Percentiles rank a stretch among this genome's conserved stretches.
Conservation (phyloP, 2,113 vertebrate genomes). For the Synodontis membranacea region DNA sequence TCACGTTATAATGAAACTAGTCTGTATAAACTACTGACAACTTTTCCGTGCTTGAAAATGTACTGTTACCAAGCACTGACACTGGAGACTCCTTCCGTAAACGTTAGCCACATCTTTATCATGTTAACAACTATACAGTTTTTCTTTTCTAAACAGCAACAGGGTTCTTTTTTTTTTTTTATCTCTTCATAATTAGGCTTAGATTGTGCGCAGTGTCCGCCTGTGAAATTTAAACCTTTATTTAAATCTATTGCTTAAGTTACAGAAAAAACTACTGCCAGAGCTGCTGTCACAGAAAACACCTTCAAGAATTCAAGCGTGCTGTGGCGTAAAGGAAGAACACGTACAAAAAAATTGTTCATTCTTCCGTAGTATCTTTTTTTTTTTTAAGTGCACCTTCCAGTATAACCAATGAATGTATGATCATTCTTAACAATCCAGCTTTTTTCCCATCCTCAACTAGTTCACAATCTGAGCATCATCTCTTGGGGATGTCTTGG, state of each 20-base stretch:
- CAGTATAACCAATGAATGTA: neutral
- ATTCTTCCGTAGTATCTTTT: no score
- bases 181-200: neutral
- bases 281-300: neutral
- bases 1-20: neutral
- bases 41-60: neutral
- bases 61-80: neutral
- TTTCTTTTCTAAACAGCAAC: neutral
- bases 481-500: slow-evolving; percentile 20
- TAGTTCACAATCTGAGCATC: neutral
- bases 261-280: neutral
- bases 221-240: no score
- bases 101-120: neutral
- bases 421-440: neutral
- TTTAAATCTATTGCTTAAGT: neutral
- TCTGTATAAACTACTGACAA: neutral
- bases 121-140: neutral
- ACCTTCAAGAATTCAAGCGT: neutral
- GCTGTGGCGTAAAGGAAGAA: neutral
- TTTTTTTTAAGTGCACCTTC: neutral
- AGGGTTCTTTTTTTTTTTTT: no score
- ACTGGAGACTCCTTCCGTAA: slow-evolving; percentile 2
- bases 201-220: neutral
- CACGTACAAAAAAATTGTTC: no score
- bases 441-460: neutral